Conservation (phyloP, 2,113 vertebrate species). For the Siniperca knerii region DNA sequence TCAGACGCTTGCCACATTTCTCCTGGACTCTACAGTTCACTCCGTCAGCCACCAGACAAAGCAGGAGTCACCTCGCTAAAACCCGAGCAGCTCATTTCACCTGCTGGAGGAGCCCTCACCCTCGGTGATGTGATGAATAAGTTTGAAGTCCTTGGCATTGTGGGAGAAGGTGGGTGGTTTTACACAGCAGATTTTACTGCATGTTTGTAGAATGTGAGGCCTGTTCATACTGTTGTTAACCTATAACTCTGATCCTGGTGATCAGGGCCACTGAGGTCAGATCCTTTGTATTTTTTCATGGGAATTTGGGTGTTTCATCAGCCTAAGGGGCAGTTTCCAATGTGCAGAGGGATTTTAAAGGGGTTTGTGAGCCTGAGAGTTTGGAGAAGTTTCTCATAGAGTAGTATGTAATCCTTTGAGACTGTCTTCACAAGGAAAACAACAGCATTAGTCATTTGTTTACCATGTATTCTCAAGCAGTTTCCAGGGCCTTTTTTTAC, state of each 20-base stretch:
- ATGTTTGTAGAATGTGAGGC: conserved; percentile 12
- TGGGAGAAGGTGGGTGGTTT: conserved; percentile 96
- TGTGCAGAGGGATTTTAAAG: background rate
- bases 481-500: conserved; percentile 12
- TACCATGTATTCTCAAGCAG: background rate
- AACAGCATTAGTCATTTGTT: conserved; percentile 34
- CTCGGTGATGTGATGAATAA: conserved; percentile 99
- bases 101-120: conserved; percentile 94
- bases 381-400: background rate
- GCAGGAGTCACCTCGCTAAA: conserved; percentile 60
- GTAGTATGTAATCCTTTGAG: background rate
- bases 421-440: conserved; percentile 7
- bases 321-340: background rate
- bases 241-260: conserved; percentile 6
- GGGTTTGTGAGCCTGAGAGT: background rate
- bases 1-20: conserved; percentile 33
- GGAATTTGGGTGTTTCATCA: background rate
- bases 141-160: conserved; percentile 99
- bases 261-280: conserved; percentile 11
- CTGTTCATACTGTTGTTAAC: background rate
- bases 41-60: conserved; percentile 35
- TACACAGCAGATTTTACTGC: conserved; percentile 27
- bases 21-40: conserved; percentile 55
- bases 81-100: conserved; percentile 83
- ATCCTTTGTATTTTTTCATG: background rate